phyloP scores from a whole-genome alignment of 92 coral and sea anemone species.

The Zoanthus gigantus region DNA sequence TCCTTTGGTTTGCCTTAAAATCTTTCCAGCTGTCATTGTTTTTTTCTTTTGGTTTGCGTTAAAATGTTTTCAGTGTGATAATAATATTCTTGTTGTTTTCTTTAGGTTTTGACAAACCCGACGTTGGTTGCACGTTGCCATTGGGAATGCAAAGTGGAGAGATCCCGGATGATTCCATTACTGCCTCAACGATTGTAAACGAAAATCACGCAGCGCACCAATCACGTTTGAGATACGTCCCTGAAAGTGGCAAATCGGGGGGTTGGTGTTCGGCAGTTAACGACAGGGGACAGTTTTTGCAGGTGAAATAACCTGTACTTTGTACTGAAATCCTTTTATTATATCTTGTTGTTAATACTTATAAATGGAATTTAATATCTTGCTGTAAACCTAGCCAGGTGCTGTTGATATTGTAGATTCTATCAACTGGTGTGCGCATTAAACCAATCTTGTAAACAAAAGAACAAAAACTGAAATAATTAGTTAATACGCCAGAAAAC shows the following conservation, averaged over 20 bases:
- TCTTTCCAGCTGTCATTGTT: no score
- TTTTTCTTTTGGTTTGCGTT: neutral
- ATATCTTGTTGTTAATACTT: neutral
- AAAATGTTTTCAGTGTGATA: neutral
- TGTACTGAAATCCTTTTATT: neutral
- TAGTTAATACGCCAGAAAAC: no score
- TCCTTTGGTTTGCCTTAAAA: no score
- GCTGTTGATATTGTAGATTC: no score
- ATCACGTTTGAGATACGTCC: slow-evolving; percentile 22
- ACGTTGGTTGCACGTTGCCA: slow-evolving; percentile 41
- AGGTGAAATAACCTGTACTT: neutral
- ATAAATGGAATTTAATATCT: no score
- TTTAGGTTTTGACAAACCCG: slow-evolving; percentile 16
- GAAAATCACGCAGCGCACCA: neutral
- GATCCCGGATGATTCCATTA: slow-evolving; percentile 28
- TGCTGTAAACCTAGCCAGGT: no score
- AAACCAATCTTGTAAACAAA: no score
- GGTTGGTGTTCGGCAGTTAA: neutral
- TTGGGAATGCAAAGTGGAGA: slow-evolving; percentile 31
- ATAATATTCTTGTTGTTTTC: neutral
- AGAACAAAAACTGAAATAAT: no score
- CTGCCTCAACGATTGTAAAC: neutral
- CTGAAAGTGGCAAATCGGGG: slow-evolving; percentile 1
- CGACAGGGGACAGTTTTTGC: slow-evolving; percentile 31
- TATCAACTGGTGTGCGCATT: no score